These are phyloP conservation scores for Furcifer pardalis DNA, from an alignment of 2,797 vertebrate genomes.

Conservation along the genomic window DNA sequence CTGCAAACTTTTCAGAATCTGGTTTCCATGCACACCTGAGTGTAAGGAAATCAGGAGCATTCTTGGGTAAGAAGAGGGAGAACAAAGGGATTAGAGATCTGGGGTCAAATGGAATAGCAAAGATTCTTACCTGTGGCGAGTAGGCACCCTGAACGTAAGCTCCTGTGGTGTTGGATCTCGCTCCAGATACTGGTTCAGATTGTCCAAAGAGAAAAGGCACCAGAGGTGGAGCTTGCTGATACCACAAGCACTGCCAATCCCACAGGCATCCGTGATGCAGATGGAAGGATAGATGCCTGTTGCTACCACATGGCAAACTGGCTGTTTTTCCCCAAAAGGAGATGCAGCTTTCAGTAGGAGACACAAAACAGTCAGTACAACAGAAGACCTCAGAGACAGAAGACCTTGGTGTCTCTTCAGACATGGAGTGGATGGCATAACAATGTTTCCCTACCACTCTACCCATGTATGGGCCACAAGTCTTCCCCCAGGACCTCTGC, in stretches of 20 bases:
- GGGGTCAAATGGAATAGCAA: background rate
- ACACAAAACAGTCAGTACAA: background rate
- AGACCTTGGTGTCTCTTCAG: too few species aligned
- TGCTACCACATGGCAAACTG: slow-evolving; percentile 80
- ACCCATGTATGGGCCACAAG: background rate
- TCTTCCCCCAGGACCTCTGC: background rate
- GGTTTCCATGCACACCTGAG: background rate
- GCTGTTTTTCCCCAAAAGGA: slow-evolving; percentile 45
- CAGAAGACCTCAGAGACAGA: background rate
- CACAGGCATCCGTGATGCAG: slow-evolving; percentile 77
- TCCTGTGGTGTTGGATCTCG: slow-evolving; percentile 76
- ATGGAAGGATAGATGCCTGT: slow-evolving; percentile 83
- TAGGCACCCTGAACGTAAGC: slow-evolving; percentile 81
- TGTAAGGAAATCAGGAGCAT: too few species aligned
- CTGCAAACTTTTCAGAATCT: background rate
- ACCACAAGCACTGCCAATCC: slow-evolving; percentile 74
- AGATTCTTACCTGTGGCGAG: slow-evolving; percentile 81
- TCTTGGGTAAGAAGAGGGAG: background rate
- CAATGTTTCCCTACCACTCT: background rate
- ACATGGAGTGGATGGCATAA: background rate
- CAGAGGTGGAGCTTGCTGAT: slow-evolving; percentile 84
- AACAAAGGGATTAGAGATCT: background rate
- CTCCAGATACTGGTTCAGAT: slow-evolving; percentile 83
- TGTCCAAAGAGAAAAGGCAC: slow-evolving; percentile 87
- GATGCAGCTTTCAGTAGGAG: slow-evolving; percentile 64